These are phyloP conservation scores for Agrochola litura DNA, from an alignment of 2,888 invertebrate species.

Conservation along the genomic window DNA sequence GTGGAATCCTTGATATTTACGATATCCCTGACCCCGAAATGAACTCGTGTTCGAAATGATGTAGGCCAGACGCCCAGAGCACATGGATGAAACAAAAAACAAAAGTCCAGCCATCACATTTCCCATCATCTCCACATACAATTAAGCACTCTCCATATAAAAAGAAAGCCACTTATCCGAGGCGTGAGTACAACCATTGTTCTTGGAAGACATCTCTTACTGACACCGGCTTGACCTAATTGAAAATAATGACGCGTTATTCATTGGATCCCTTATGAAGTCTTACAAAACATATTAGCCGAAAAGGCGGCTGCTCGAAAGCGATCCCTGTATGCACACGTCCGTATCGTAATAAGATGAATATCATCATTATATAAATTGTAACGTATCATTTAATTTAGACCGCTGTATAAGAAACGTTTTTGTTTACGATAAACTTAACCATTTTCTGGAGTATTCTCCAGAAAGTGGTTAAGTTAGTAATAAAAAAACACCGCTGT, in stretches of 20 bases:
- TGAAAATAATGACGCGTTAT: conserved; percentile 89
- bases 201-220: conserved; percentile 85
- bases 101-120: conserved; percentile 79
- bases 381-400: conserved; percentile 83
- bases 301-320: conserved; percentile 70
- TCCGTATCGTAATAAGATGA: conserved; percentile 66
- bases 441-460: conserved; percentile 42
- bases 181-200: conserved; percentile 88
- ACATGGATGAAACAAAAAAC: conserved; percentile 73
- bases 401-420: conserved; percentile 77
- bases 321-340: conserved; percentile 59
- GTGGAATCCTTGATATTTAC: conserved; percentile 71
- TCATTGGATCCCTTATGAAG: conserved; percentile 82
- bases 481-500: not conserved
- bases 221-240: conserved; percentile 88
- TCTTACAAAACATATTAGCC: conserved; percentile 82
- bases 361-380: conserved; percentile 79
- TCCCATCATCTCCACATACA: conserved; percentile 85
- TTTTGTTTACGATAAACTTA: conserved; percentile 69
- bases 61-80: conserved; percentile 76
- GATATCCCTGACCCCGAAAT: conserved; percentile 72
- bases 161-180: conserved; percentile 87
- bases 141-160: conserved; percentile 84
- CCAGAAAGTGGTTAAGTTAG: not conserved
- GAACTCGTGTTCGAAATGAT: conserved; percentile 72